A percentile compares a stretch with the other conserved stretches of the same genome.
Conservation (phyloP, 1,140 invertebrate species). For the Drosophila trapezifrons region DNA sequence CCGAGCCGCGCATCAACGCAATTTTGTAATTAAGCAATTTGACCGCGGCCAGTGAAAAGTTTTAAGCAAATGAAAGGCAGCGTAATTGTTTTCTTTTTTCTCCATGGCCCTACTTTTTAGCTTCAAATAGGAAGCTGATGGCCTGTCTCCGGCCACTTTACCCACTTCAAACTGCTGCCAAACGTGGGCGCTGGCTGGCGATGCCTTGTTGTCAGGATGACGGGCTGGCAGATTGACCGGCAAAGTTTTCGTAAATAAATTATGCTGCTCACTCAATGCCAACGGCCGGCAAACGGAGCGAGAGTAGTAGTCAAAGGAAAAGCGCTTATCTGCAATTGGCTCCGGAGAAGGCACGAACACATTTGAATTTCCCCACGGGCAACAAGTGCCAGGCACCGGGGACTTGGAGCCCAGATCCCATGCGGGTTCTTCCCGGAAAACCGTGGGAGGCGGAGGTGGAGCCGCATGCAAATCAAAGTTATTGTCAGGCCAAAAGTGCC, state of each 20-base stretch:
- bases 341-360: conserved; percentile 64
- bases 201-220: conserved; percentile 48
- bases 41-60: conserved; percentile 70
- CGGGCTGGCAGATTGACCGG: conserved; percentile 35
- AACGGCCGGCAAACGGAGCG: conserved; percentile 52
- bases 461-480: conserved; percentile 75
- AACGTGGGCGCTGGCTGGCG: conserved; percentile 17
- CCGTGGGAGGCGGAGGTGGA: background rate
- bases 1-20: conserved; percentile 42
- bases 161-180: conserved; percentile 65
- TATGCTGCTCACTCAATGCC: conserved; percentile 61
- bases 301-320: conserved; percentile 62
- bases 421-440: conserved; percentile 42
- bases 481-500: conserved; percentile 76
- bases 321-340: conserved; percentile 80
- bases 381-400: conserved; percentile 62
- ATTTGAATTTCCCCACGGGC: conserved; percentile 73
- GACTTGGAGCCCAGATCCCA: conserved; percentile 11
- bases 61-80: conserved; percentile 77
- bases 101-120: conserved; percentile 11
- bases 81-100: conserved; percentile 64
- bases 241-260: conserved; percentile 69
- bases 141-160: conserved; percentile 38
- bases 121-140: conserved; percentile 45
- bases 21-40: conserved; percentile 83